These are phyloP conservation scores for Tethya wilhelma DNA, from an alignment of 37 sponge, comb jelly and placozoan species.

Conservation along the genomic window DNA sequence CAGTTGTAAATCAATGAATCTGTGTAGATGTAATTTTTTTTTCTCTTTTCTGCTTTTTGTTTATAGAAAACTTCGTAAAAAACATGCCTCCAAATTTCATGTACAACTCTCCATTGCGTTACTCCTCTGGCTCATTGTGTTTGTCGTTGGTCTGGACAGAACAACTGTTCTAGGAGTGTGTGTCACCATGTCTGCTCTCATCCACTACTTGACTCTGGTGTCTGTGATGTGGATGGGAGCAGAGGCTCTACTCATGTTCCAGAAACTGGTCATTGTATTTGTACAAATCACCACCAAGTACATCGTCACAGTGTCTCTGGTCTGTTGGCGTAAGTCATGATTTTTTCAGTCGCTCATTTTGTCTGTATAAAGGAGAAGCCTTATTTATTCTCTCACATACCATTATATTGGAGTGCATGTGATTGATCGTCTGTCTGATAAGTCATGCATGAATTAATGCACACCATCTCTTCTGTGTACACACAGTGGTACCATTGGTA, in stretches of 20 bases:
- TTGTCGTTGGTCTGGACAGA: constrained; percentile 61
- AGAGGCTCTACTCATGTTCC: constrained; percentile 68
- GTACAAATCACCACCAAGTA: constrained; percentile 10
- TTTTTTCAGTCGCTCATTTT: too few relatives aligned
- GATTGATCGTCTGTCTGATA: not conserved
- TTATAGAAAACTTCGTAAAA: constrained; percentile 50
- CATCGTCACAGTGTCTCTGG: constrained; percentile 30
- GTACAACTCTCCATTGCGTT: constrained; percentile 61
- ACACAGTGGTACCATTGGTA: constrained; percentile 49
- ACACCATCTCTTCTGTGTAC: not conserved
- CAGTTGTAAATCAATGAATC: too few relatives aligned
- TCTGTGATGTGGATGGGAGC: constrained; percentile 74
- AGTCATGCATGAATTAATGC: not conserved
- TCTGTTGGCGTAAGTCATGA: constrained; percentile 67
- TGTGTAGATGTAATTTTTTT: too few relatives aligned
- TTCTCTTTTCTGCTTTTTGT: too few relatives aligned
- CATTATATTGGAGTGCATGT: not conserved
- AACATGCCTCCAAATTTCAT: constrained; percentile 60
- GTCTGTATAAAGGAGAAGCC: not conserved
- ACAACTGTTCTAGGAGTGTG: constrained; percentile 26
- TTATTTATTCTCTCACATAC: not conserved
- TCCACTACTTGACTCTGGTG: constrained; percentile 64
- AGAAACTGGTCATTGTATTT: constrained; percentile 67
- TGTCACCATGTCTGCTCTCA: constrained; percentile 30
- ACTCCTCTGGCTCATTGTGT: constrained; percentile 48